A percentile compares a stretch with the other conserved stretches of the same genome.
These are phyloP conservation scores for Spodoptera littoralis DNA, from an alignment of 2,888 invertebrate species.

Conservation along the genomic window DNA sequence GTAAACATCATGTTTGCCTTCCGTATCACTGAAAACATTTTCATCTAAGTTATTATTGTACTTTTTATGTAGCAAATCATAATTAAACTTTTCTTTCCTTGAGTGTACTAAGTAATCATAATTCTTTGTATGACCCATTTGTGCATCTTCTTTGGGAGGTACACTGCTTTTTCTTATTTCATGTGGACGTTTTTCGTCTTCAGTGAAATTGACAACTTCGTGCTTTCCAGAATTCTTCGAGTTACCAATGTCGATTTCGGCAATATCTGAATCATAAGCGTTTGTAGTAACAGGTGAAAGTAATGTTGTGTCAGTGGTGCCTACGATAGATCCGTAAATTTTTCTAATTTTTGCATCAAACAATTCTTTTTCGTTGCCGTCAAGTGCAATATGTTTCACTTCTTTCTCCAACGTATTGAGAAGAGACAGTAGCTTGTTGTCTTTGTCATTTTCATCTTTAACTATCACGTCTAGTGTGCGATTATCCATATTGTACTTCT, in stretches of 20 bases:
- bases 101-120: slow-evolving; percentile 24
- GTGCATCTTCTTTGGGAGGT: slow-evolving; percentile 12
- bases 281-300: slow-evolving; percentile 27
- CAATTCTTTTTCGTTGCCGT: slow-evolving; percentile 68
- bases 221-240: slow-evolving; percentile 20
- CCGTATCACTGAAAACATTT: slow-evolving; percentile 28
- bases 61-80: slow-evolving; percentile 18
- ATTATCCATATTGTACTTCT: slow-evolving; percentile 20
- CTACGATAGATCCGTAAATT: slow-evolving; percentile 71
- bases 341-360: slow-evolving; percentile 76
- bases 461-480: slow-evolving; percentile 17
- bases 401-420: slow-evolving; percentile 75
- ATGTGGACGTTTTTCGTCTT: slow-evolving; percentile 13
- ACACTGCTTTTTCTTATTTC: slow-evolving; percentile 8
- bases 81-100: slow-evolving; percentile 27
- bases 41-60: slow-evolving; percentile 33
- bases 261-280: slow-evolving; percentile 9
- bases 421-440: slow-evolving; percentile 69
- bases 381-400: slow-evolving; percentile 70
- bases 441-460: slow-evolving; percentile 60
- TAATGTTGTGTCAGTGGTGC: slow-evolving; percentile 45
- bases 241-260: slow-evolving; percentile 41
- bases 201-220: slow-evolving; percentile 7
- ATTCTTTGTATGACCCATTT: slow-evolving; percentile 1
- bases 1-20: slow-evolving; percentile 2